Base-by-base conservation (phyloP, 1,140 invertebrate genomes). In the Oedothorax gibbosus region DNA sequence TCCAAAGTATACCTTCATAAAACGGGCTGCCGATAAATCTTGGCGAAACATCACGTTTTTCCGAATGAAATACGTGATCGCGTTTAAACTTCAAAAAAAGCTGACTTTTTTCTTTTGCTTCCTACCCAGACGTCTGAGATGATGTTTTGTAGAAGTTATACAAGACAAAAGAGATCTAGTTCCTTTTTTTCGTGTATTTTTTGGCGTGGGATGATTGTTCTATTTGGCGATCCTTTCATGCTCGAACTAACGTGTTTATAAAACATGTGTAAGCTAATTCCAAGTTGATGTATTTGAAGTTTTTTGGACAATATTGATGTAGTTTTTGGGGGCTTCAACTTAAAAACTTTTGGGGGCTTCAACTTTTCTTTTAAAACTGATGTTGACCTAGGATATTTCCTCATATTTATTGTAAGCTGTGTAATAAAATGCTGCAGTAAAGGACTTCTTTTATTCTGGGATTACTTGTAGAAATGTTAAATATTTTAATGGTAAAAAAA, bases 21-120 rank as follows among this genome's bases (percentile, higher is more conserved):
- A 82, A 82, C 79, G 68, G 79, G 35, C 35, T 35, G 53, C 79
- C 60, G 79, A 82, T 82, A 82, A 82, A 82, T 82, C 79, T 82
- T 82, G 79, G 62, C 68, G 79, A 72, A 82, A 82, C 79, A 82
- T 82, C 79, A 82, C 79, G 79, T 82, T 82, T 82, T 82, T 73
- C 79, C 79, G 79, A 82, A 82, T 82, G 79, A 82, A 82, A 82
- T 82, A 82, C 79, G 79, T 82, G 79, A 72, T 82, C 79, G 79
- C 79, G 79, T 82, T 82, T 82, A 82, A 82, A 82, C 79, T 82
- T 82, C 79, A 82, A 82, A 82, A n/a, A 35, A 82, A 82, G 79
- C 79, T 73, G 66, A 73, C 79, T 82, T 82, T 51, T 69, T 71
- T 82, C 71, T 50, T 69, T 80, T 60, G 54, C 35, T 82, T 81